A percentile compares a stretch with the other conserved stretches of the same genome.
phyloP scores from a whole-genome alignment of 2,888 invertebrate species.

The Melikaiella ostensackeni region DNA sequence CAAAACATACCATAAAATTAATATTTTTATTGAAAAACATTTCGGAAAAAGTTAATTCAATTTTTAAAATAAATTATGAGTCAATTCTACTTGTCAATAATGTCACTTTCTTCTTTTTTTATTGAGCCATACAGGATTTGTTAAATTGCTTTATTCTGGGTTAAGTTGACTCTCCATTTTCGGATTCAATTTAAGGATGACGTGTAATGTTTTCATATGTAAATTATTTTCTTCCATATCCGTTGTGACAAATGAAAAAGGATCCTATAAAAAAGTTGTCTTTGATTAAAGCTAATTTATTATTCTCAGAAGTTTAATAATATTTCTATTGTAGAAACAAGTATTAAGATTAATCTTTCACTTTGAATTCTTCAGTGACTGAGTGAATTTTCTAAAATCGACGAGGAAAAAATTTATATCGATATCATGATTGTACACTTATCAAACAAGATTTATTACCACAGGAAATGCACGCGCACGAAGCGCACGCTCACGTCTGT shows the following conservation, averaged over 20 bases:
- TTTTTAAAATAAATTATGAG: not conserved
- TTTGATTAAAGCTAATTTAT: not conserved
- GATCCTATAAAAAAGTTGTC: not conserved
- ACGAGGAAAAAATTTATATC: not conserved
- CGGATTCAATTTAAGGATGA: not conserved
- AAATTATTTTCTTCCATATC: not conserved
- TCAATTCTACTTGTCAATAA: not conserved
- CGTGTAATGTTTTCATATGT: constrained; percentile 9
- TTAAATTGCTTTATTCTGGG: not conserved
- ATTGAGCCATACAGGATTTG: not conserved
- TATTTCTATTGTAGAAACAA: not conserved
- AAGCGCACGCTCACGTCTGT: too few species aligned
- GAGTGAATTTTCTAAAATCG: not conserved
- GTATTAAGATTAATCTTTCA: constrained; percentile 16
- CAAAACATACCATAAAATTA: too few species aligned
- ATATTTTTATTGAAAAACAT: not conserved
- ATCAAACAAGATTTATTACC: not conserved
- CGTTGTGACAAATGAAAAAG: not conserved
- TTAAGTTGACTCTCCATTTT: constrained; percentile 16
- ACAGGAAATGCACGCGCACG: too few species aligned
- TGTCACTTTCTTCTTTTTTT: not conserved
- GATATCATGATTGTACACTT: not conserved
- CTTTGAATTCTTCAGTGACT: constrained; percentile 1
- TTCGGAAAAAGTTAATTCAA: not conserved
- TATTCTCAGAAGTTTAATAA: not conserved